Conservation (phyloP, 2,888 invertebrate species). For the Tenodera sinensis region DNA sequence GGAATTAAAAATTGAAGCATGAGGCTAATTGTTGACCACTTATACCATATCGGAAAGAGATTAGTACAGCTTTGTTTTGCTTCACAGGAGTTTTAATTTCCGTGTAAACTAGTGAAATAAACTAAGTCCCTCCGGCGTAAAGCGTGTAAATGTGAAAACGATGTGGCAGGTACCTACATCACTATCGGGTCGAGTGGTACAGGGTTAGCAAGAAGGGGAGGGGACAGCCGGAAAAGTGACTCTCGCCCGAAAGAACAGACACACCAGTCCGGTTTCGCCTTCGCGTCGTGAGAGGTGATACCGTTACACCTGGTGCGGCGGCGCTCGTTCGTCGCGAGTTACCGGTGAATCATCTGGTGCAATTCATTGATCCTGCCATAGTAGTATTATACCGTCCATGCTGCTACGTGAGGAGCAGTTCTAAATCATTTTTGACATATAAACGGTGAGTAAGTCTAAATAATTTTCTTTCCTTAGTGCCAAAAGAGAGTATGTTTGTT, state of each 20-base stretch:
- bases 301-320: neutral
- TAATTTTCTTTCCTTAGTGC: too few species aligned
- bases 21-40: neutral
- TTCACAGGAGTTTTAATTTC: neutral
- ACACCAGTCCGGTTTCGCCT: neutral
- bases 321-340: neutral
- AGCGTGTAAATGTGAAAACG: neutral
- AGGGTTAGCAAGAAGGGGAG: neutral
- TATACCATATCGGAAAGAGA: neutral
- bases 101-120: too few species aligned
- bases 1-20: too few species aligned
- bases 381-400: neutral
- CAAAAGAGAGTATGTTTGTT: too few species aligned
- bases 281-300: neutral
- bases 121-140: neutral
- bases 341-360: neutral
- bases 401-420: neutral
- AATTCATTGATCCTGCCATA: neutral
- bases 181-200: neutral
- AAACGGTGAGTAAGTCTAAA: neutral
- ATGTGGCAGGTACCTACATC: neutral
- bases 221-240: neutral
- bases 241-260: neutral
- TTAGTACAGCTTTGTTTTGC: neutral
- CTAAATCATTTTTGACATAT: neutral